Evolutionary conservation across 2,888 invertebrate genomes (phyloP).

Genomic region (Epiblema foenella): DNA sequence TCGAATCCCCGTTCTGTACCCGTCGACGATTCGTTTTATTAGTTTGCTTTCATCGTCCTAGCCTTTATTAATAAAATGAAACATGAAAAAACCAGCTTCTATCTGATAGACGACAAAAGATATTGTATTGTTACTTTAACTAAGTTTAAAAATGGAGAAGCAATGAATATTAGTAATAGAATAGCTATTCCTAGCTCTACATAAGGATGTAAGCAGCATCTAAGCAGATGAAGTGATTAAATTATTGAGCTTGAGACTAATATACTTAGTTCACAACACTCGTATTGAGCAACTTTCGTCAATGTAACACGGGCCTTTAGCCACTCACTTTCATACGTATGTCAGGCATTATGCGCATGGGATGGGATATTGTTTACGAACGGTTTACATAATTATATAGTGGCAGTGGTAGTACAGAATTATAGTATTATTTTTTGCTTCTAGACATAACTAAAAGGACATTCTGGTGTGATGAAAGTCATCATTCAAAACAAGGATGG

Average conservation of each 20-base stretch:
- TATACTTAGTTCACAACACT: background rate
- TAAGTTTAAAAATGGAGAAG: background rate
- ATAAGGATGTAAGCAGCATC: no score
- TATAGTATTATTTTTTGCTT: no score
- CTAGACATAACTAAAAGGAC: no score
- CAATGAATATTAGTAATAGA: background rate
- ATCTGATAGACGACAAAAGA: conserved; percentile 12
- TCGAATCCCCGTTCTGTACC: conserved; percentile 59
- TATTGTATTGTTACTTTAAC: conserved; percentile 2
- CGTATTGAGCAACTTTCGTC: background rate
- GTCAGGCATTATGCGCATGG: no score
- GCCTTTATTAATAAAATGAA: conserved; percentile 46
- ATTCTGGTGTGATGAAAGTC: no score
- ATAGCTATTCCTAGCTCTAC: background rate
- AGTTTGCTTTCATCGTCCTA: conserved; percentile 51
- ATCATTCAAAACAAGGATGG: conserved; percentile 21
- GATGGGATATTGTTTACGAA: no score
- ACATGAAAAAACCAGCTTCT: conserved; percentile 26
- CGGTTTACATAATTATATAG: no score
- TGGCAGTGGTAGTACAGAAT: no score
- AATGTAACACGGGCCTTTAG: background rate
- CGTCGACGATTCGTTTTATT: conserved; percentile 54
- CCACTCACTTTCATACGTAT: no score
- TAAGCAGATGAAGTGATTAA: conserved; percentile 3
- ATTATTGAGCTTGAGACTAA: background rate